A percentile compares a stretch with the other conserved stretches of the same genome.
Conservation (phyloP, 2,797 vertebrate genomes). For the Poecilia velifera region DNA sequence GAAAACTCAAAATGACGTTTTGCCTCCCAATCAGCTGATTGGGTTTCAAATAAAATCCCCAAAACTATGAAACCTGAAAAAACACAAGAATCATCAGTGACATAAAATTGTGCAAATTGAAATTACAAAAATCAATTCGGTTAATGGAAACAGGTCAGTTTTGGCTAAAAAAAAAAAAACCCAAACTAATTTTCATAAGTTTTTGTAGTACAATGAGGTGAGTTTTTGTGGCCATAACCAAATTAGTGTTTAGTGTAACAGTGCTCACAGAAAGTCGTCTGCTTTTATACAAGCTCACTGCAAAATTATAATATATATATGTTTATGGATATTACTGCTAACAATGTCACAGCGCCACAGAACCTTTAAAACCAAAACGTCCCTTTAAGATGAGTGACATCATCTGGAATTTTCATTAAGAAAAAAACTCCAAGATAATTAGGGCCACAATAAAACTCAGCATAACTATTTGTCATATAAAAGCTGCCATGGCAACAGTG, state of each 20-base stretch:
- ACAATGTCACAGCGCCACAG: neutral
- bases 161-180: too few relatives aligned
- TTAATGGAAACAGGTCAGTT: neutral
- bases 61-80: neutral
- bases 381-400: neutral
- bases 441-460: neutral
- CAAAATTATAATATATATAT: neutral
- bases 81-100: neutral
- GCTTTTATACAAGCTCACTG: neutral
- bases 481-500: neutral
- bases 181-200: too few relatives aligned
- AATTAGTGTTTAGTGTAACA: too few relatives aligned
- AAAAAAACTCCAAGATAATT: neutral
- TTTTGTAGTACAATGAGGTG: too few relatives aligned
- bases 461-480: neutral
- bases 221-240: too few relatives aligned
- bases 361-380: too few relatives aligned
- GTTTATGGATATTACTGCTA: neutral
- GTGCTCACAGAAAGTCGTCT: too few relatives aligned
- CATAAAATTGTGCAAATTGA: too few relatives aligned
- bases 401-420: neutral
- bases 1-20: too few relatives aligned
- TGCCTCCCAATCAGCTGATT: neutral
- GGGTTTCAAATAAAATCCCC: neutral
- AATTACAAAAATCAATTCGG: too few relatives aligned